Percentiles rank a stretch among this genome's conserved stretches.
phyloP scores from a whole-genome alignment of 2,113 vertebrate genomes.

The Nymphicus hollandicus region DNA sequence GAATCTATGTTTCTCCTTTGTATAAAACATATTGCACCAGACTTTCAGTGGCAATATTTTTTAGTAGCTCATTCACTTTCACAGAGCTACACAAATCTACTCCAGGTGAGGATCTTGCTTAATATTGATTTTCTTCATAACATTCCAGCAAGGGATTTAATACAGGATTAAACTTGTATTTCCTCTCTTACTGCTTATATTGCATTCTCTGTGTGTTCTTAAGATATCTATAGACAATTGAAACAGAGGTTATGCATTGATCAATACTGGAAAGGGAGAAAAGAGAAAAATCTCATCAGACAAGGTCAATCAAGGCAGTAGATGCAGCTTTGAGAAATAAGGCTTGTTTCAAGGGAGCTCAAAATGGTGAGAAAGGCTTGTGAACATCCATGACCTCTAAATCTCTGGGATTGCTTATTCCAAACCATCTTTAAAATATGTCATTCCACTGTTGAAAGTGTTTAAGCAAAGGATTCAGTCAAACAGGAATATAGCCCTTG shows the following conservation, averaged over 20 bases:
- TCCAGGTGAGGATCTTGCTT: neutral
- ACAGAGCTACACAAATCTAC: neutral
- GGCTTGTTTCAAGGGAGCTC: neutral
- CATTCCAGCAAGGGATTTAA: neutral
- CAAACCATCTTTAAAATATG: neutral
- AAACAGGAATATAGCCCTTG: neutral
- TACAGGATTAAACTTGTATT: neutral
- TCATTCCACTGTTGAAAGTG: neutral
- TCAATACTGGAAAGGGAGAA: neutral
- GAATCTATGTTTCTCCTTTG: neutral
- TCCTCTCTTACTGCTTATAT: neutral
- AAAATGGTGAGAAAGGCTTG: neutral
- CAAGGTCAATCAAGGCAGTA: neutral
- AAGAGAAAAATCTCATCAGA: neutral
- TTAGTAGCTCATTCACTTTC: neutral
- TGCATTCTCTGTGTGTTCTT: neutral
- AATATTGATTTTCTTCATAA: neutral
- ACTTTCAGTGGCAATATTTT: neutral
- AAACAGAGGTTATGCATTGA: neutral
- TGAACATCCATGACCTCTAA: neutral
- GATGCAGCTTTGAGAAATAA: neutral
- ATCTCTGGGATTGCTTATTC: neutral
- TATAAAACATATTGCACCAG: neutral
- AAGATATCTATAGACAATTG: neutral
- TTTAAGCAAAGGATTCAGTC: neutral